Percentiles rank a stretch among this genome's conserved stretches.
Evolutionary conservation across 2,888 invertebrate genomes (phyloP).

Genomic region (Matsumyia berberina): DNA sequence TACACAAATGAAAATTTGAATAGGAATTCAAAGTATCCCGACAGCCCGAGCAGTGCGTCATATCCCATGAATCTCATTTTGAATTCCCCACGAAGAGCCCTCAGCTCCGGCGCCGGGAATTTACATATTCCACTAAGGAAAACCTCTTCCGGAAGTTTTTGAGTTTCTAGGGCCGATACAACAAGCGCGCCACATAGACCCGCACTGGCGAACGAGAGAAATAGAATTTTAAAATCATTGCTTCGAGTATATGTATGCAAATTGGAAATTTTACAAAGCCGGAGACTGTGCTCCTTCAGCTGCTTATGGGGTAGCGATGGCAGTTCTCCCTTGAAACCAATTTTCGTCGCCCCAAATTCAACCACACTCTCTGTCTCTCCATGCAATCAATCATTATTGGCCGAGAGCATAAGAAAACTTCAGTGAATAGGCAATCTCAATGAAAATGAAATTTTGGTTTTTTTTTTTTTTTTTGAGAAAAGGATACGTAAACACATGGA

Average conservation of each 20-base stretch:
- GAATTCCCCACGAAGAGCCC: slow-evolving; percentile 31
- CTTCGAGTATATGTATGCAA: slow-evolving; percentile 49
- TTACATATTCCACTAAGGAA: slow-evolving; percentile 56
- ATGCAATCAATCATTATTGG: slow-evolving; percentile 63
- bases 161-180: not conserved
- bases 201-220: slow-evolving; percentile 21
- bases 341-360: slow-evolving; percentile 16
- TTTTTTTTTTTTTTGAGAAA: slow-evolving; percentile 1
- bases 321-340: slow-evolving; percentile 35
- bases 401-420: slow-evolving; percentile 35
- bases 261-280: slow-evolving; percentile 56
- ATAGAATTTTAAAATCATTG: slow-evolving; percentile 61
- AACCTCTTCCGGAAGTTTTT: slow-evolving; percentile 47
- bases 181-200: not conserved
- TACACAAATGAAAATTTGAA: slow-evolving; percentile 48
- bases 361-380: not conserved
- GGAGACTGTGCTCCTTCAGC: not conserved
- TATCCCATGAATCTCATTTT: slow-evolving; percentile 69
- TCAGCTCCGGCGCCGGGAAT: slow-evolving; percentile 21
- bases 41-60: slow-evolving; percentile 55
- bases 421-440: slow-evolving; percentile 35
- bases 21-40: slow-evolving; percentile 53
- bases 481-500: slow-evolving; percentile 5
- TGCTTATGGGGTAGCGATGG: slow-evolving; percentile 10
- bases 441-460: slow-evolving; percentile 36